These are phyloP conservation scores for Megastigmus dorsalis DNA, from an alignment of 2,888 invertebrate genomes.

Conservation along the genomic window DNA sequence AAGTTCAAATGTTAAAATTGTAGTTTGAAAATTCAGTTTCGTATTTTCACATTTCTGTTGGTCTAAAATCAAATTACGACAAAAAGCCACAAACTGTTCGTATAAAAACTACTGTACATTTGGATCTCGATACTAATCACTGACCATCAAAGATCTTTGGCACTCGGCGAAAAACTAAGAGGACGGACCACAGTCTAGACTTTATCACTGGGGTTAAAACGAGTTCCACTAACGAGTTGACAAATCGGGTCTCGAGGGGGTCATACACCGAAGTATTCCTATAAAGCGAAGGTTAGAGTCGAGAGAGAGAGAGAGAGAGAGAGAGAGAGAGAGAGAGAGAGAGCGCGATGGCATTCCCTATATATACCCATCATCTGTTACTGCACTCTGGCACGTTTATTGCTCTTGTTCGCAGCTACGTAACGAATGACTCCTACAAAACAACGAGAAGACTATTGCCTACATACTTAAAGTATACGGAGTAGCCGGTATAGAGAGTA, in stretches of 20 bases:
- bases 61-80: too few relatives aligned
- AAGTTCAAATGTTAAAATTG: too few relatives aligned
- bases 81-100: too few relatives aligned
- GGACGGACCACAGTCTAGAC: background rate
- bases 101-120: too few relatives aligned
- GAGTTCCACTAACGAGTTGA: constrained; percentile 74
- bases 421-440: constrained; percentile 68
- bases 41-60: too few relatives aligned
- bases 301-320: too few relatives aligned
- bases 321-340: too few relatives aligned
- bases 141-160: background rate
- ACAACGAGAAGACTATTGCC: constrained; percentile 7
- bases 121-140: background rate
- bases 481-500: too few relatives aligned
- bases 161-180: background rate
- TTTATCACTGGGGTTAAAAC: constrained; percentile 68
- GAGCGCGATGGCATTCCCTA: constrained; percentile 56
- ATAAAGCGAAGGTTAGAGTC: constrained; percentile 71
- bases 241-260: constrained; percentile 74
- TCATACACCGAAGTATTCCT: constrained; percentile 72
- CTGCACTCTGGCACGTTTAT: constrained; percentile 70
- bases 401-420: constrained; percentile 71
- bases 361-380: constrained; percentile 67
- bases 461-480: too few relatives aligned
- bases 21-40: too few relatives aligned